A percentile compares a stretch with the other conserved stretches of the same genome.
These are phyloP conservation scores for Thinocorus orbignyianus DNA, from an alignment of 2,113 vertebrate genomes.

Conservation along the genomic window DNA sequence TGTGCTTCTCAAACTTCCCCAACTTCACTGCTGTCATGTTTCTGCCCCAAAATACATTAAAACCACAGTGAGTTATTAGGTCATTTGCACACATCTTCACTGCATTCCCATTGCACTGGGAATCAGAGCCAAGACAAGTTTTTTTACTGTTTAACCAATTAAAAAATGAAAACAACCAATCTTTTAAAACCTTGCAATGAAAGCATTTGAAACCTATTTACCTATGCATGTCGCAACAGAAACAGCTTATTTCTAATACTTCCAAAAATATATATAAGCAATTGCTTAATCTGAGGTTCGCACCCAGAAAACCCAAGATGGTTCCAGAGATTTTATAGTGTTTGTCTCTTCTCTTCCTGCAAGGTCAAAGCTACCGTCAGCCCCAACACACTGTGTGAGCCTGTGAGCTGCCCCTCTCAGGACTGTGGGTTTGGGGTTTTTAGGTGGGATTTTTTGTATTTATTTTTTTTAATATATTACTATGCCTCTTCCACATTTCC, in stretches of 20 bases:
- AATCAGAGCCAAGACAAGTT: background rate
- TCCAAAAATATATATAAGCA: slow-evolving; percentile 17
- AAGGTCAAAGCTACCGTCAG: background rate
- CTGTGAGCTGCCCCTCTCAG: background rate
- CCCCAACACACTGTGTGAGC: background rate
- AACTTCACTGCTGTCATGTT: slow-evolving; percentile 42
- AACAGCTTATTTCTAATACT: slow-evolving; percentile 44
- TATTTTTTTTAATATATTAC: background rate
- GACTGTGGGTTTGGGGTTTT: background rate
- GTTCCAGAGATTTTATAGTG: background rate
- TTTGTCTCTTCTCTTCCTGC: background rate
- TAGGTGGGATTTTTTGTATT: background rate
- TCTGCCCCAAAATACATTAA: background rate
- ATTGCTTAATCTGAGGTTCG: background rate
- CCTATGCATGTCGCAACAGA: slow-evolving; percentile 46
- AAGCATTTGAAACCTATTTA: background rate
- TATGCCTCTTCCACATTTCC: background rate
- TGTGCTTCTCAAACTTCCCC: slow-evolving; percentile 72
- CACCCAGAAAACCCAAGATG: background rate
- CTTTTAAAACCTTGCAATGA: slow-evolving; percentile 15
- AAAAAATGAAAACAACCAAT: slow-evolving; percentile 2
- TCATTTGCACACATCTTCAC: background rate
- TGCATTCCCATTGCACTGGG: background rate
- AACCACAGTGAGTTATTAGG: background rate
- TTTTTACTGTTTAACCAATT: slow-evolving; percentile 18